Evolutionary conservation across 2,888 invertebrate genomes (phyloP).

Genomic region (Tipula unca): DNA sequence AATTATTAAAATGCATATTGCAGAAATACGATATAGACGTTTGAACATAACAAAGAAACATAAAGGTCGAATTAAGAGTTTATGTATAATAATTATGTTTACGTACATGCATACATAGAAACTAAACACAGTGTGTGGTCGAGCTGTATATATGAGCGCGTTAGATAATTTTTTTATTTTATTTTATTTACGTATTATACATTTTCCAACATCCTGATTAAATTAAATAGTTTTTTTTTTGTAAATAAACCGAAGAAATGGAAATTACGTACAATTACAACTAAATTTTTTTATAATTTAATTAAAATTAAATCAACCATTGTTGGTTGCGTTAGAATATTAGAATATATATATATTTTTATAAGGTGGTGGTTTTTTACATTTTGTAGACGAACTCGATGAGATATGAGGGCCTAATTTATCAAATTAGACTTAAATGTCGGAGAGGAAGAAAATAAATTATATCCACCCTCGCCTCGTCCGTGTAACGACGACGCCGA

Average conservation of each 20-base stretch:
- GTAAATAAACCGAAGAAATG: background rate
- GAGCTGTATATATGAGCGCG: background rate
- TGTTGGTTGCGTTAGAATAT: background rate
- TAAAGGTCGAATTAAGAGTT: background rate
- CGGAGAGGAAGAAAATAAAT: background rate
- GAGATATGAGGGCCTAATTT: background rate
- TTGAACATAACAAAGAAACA: background rate
- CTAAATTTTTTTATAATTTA: background rate
- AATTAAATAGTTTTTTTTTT: background rate
- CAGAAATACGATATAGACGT: background rate
- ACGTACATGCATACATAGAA: background rate
- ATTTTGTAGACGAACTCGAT: background rate
- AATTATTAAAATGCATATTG: background rate
- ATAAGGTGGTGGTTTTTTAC: background rate
- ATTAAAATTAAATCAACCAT: background rate
- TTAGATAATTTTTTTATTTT: background rate
- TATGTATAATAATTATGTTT: background rate
- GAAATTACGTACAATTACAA: background rate
- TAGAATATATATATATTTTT: no score
- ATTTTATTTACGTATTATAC: background rate
- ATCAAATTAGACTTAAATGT: background rate
- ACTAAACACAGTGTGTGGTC: background rate
- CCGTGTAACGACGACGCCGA: background rate
- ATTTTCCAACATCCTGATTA: slow-evolving; percentile 14
- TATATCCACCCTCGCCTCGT: background rate